Percentiles rank a stretch among this genome's conserved stretches.
These are phyloP conservation scores for Brachionus angularis DNA, from an alignment of 1,140 invertebrate species.

Conservation along the genomic window DNA sequence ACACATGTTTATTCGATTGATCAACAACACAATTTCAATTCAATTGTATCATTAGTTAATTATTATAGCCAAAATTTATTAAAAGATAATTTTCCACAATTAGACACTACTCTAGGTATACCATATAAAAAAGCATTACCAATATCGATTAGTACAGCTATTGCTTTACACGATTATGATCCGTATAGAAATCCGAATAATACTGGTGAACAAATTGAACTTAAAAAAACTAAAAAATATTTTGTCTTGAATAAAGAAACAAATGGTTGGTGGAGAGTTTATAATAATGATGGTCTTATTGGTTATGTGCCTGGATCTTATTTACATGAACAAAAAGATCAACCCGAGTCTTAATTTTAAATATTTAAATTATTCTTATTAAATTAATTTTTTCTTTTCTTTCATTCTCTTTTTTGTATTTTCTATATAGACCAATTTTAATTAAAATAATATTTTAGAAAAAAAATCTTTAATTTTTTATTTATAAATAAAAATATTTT, in stretches of 20 bases:
- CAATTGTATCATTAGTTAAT: constrained; percentile 9
- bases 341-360: background rate
- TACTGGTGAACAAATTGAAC: constrained; percentile 30
- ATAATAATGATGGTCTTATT: constrained; percentile 27
- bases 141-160: background rate
- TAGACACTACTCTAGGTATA: constrained; percentile 20
- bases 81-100: constrained; percentile 41
- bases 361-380: no score
- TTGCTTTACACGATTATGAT: constrained; percentile 31
- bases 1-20: constrained; percentile 37
- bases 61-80: constrained; percentile 30
- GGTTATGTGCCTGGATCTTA: constrained; percentile 36
- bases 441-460: no score
- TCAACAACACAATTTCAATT: constrained; percentile 42
- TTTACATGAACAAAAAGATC: constrained; percentile 15
- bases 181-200: background rate
- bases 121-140: constrained; percentile 31
- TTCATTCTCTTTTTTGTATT: no score
- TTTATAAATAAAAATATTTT: no score
- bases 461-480: no score
- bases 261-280: constrained; percentile 37
- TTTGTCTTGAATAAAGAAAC: constrained; percentile 14
- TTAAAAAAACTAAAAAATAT: constrained; percentile 18
- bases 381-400: no score
- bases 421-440: no score